Percentiles rank a stretch among this genome's conserved stretches.
Conservation (phyloP, 1,140 invertebrate genomes). For the Mactra quadrangularis region DNA sequence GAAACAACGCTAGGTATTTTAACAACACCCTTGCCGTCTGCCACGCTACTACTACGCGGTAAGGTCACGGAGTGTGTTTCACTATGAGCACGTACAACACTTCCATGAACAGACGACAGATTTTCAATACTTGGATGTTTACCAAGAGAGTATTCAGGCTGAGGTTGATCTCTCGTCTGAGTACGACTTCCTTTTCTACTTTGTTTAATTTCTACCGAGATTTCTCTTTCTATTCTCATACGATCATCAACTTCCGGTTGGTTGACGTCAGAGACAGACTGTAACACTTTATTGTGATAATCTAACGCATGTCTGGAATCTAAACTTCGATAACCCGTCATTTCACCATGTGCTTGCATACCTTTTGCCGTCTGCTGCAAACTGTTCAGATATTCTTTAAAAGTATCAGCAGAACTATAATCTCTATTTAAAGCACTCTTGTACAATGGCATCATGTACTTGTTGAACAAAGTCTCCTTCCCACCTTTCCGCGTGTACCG, state of each 20-base stretch:
- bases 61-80: conserved; percentile 13
- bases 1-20: conserved; percentile 25
- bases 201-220: conserved; percentile 34
- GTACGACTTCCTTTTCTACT: not conserved
- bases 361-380: conserved; percentile 39
- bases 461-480: conserved; percentile 36
- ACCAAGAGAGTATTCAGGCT: not conserved
- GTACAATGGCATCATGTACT: conserved; percentile 10
- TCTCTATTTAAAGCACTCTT: conserved; percentile 47
- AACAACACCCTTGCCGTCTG: conserved; percentile 7
- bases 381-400: conserved; percentile 48
- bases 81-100: conserved; percentile 22
- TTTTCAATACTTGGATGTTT: conserved; percentile 26
- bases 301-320: conserved; percentile 5
- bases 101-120: conserved; percentile 56
- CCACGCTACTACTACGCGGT: conserved; percentile 29
- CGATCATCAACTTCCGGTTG: not conserved
- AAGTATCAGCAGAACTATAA: conserved; percentile 55
- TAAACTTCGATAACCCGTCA: not conserved
- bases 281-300: conserved; percentile 40
- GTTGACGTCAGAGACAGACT: conserved; percentile 50
- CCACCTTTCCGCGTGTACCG: conserved; percentile 12
- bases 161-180: not conserved
- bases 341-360: conserved; percentile 1
- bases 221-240: not conserved